These are phyloP conservation scores for Limnephilus auricula DNA, from an alignment of 2,888 invertebrate species.

Conservation along the genomic window DNA sequence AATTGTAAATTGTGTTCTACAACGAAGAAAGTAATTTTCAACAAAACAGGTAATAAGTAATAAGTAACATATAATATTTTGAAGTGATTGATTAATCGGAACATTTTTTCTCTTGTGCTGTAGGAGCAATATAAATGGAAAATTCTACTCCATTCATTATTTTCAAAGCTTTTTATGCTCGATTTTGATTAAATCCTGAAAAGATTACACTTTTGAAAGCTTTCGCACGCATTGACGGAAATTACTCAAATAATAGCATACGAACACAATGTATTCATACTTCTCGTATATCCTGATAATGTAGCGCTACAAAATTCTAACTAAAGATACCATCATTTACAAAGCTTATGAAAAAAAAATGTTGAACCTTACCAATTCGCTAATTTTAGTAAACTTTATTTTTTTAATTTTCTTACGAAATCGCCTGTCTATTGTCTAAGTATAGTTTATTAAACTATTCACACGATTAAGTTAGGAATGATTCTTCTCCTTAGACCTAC, in stretches of 20 bases:
- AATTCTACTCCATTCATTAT: neutral
- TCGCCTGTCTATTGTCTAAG: no score
- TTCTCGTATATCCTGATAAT: neutral
- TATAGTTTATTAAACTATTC: no score
- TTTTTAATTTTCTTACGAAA: no score
- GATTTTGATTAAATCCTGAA: neutral
- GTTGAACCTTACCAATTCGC: neutral
- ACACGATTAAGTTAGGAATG: no score
- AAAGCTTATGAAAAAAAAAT: neutral
- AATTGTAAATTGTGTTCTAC: neutral
- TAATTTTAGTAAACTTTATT: no score
- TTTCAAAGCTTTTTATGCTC: neutral
- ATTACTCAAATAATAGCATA: neutral
- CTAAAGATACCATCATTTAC: neutral
- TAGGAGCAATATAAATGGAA: neutral
- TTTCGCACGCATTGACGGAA: neutral
- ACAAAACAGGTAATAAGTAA: neutral
- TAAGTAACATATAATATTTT: neutral
- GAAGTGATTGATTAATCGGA: neutral
- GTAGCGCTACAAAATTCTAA: neutral
- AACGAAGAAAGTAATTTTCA: neutral
- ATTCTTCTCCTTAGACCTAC: no score
- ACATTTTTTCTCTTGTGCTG: neutral
- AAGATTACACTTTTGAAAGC: neutral
- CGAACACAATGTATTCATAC: neutral